Percentiles rank a stretch among this genome's conserved stretches.
Conservation (phyloP, 1,140 invertebrate genomes). For the Pomphorhynchus laevis region DNA sequence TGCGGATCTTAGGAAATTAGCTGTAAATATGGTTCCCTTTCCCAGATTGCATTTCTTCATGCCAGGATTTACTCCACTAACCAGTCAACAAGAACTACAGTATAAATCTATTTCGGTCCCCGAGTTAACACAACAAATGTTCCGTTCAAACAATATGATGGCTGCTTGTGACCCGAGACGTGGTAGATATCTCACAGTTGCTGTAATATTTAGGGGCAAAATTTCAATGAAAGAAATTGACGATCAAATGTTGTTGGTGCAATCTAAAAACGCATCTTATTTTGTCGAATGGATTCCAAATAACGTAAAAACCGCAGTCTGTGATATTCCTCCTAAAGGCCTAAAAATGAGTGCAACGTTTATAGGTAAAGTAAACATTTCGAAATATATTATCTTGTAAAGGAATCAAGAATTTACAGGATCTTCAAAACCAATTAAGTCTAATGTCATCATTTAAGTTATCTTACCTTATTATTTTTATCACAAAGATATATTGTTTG, state of each 20-base stretch:
- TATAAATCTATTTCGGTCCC: conserved; percentile 30
- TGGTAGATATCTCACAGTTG: conserved; percentile 55
- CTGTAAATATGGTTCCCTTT: conserved; percentile 86
- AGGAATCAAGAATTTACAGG: too few relatives aligned
- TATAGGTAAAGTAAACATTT: conserved; percentile 15
- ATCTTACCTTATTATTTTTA: too few relatives aligned
- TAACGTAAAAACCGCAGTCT: conserved; percentile 31
- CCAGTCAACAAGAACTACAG: conserved; percentile 28
- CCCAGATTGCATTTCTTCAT: conserved; percentile 78
- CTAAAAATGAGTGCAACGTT: conserved; percentile 25
- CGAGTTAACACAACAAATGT: conserved; percentile 35
- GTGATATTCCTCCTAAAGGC: conserved; percentile 26
- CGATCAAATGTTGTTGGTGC: conserved; percentile 32
- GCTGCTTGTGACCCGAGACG: conserved; percentile 44
- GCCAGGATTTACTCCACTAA: conserved; percentile 63
- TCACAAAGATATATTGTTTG: too few relatives aligned
- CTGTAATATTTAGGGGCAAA: conserved; percentile 51
- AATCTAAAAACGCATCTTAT: conserved; percentile 48
- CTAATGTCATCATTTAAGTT: too few relatives aligned
- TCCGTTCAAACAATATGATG: conserved; percentile 46
- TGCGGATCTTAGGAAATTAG: conserved; percentile 60
- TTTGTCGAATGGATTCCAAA: conserved; percentile 33
- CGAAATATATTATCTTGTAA: too few relatives aligned
- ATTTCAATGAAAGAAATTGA: conserved; percentile 81
- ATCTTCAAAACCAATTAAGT: too few relatives aligned